A percentile compares a stretch with the other conserved stretches of the same genome.
Evolutionary conservation across 2,888 invertebrate species (phyloP).

Genomic region (Caenorhabditis panamensis): DNA sequence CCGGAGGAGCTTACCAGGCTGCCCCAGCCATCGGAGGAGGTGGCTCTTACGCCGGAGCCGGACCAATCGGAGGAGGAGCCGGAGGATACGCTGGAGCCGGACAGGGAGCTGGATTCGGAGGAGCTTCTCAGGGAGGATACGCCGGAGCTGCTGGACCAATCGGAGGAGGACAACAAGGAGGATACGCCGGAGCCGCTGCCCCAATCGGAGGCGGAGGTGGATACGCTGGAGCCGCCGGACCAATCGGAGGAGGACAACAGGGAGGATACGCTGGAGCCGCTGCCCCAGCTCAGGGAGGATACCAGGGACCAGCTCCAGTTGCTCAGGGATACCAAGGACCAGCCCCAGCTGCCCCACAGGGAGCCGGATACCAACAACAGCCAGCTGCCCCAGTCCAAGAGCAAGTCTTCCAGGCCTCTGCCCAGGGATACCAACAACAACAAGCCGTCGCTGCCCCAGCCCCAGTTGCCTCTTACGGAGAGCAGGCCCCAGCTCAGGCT

Average conservation of each 20-base stretch:
- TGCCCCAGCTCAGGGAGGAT: slow-evolving; percentile 42
- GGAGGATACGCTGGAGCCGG: slow-evolving; percentile 31
- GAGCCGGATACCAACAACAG: slow-evolving; percentile 47
- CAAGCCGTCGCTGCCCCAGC: slow-evolving; percentile 36
- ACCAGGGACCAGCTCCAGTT: slow-evolving; percentile 25
- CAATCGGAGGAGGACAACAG: slow-evolving; percentile 16
- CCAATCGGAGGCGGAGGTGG: slow-evolving; percentile 25
- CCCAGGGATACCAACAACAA: slow-evolving; percentile 25
- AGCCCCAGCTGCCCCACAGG: no score
- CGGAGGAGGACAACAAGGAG: slow-evolving; percentile 30
- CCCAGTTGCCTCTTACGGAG: slow-evolving; percentile 49
- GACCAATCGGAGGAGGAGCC: slow-evolving; percentile 46
- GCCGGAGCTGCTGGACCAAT: slow-evolving; percentile 43
- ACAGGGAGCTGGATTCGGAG: slow-evolving; percentile 14
- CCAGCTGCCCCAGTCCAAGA: slow-evolving; percentile 4
- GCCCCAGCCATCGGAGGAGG: slow-evolving; percentile 28
- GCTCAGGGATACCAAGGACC: slow-evolving; percentile 11
- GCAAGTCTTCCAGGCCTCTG: slow-evolving; percentile 17
- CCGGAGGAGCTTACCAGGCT: slow-evolving; percentile 34
- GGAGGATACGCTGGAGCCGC: slow-evolving; percentile 19
- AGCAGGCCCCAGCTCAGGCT: slow-evolving; percentile 47
- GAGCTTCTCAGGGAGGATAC: slow-evolving; percentile 49
- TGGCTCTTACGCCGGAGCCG: slow-evolving; percentile 11
- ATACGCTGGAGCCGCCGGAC: slow-evolving; percentile 44
- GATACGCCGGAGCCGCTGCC: slow-evolving; percentile 23